Base-by-base conservation (phyloP, 2,113 vertebrate species). In the Nothocercus nigrocapillus region DNA sequence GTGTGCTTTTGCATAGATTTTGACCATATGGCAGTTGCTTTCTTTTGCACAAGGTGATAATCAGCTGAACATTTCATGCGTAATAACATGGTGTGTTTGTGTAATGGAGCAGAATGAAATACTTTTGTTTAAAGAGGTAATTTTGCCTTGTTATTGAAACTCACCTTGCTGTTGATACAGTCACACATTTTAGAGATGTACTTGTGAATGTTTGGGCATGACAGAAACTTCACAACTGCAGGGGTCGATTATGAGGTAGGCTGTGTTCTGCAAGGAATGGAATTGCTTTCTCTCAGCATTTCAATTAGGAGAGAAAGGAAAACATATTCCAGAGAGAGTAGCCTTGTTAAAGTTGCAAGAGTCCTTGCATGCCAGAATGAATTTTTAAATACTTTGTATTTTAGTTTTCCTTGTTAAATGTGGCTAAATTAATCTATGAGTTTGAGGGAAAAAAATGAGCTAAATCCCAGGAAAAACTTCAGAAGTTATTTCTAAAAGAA, bases 41-140 rank as follows among this genome's bases (percentile, higher is more conserved):
- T 12, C 40, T 87, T 68, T 74, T 80, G 25, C 12, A 82, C 12
- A 79, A n/a, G 4, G 5, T 34, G 34, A 70, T 84, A 79, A 92
- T 87, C 40, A 58, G 40, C 11, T 64, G 45, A 91, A 85, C 32
- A 62, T 77, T 78, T 82, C 11, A 45, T 44, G 30, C 47, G 64
- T 91, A 90, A 83, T 64, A 56, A n/a, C 28, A 24, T n/a, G 27
- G n/a, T 82, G 36, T 44, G 19, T 64, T 61, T 92, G 77, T 36
- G 84, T 67, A 95, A 91, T 74, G 67, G 51, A 88, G 68, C 72
- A 81, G 54, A 95, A 91, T 67, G 1, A 77, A 84, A 91, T 53
- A 68, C 49, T 91, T 95, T 21, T 90, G 28, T 91, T 93, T 66
- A 88, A 94, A 93, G 68, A 15, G n/a, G 32, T 36, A 80, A 20